Evolutionary conservation across 2,888 invertebrate species (phyloP).

Genomic region (Hirtodrosophila histrioides): DNA sequence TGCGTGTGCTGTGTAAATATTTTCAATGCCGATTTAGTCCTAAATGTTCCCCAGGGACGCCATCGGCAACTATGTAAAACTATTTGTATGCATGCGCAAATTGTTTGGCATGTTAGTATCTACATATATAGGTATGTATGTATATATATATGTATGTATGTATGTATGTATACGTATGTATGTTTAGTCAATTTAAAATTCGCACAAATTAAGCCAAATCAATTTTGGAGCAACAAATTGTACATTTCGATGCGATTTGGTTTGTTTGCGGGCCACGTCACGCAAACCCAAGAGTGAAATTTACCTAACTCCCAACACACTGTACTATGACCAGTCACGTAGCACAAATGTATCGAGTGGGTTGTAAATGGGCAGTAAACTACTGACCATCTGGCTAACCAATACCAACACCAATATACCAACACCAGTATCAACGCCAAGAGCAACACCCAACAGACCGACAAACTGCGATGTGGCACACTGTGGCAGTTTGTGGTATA

Average conservation of each 20-base stretch:
- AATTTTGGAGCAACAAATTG: conserved; percentile 69
- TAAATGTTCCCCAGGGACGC: conserved; percentile 59
- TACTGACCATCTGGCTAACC: conserved; percentile 61
- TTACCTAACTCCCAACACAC: conserved; percentile 22
- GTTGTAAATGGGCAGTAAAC: conserved; percentile 72
- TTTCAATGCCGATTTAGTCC: conserved; percentile 62
- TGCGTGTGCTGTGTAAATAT: conserved; percentile 66
- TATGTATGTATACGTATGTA: conserved; percentile 1
- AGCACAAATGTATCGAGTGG: conserved; percentile 76
- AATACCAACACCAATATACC: conserved; percentile 17
- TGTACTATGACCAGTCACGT: conserved; percentile 70
- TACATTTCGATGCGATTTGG: conserved; percentile 53
- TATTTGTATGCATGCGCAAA: conserved; percentile 28
- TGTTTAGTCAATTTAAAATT: conserved; percentile 64
- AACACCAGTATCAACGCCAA: conserved; percentile 16
- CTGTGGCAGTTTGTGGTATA: conserved; percentile 55
- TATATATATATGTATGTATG: conserved; percentile 1
- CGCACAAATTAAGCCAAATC: conserved; percentile 76
- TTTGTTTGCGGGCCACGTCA: conserved; percentile 48
- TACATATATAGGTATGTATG: background rate
- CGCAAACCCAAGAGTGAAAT: conserved; percentile 45
- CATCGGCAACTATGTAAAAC: conserved; percentile 32
- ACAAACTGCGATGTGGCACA: conserved; percentile 40
- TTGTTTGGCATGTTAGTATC: too few species aligned
- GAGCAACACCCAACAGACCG: conserved; percentile 25